These are phyloP conservation scores for Dromiciops gliroides DNA, from an alignment of 2,113 vertebrate genomes.

Conservation along the genomic window DNA sequence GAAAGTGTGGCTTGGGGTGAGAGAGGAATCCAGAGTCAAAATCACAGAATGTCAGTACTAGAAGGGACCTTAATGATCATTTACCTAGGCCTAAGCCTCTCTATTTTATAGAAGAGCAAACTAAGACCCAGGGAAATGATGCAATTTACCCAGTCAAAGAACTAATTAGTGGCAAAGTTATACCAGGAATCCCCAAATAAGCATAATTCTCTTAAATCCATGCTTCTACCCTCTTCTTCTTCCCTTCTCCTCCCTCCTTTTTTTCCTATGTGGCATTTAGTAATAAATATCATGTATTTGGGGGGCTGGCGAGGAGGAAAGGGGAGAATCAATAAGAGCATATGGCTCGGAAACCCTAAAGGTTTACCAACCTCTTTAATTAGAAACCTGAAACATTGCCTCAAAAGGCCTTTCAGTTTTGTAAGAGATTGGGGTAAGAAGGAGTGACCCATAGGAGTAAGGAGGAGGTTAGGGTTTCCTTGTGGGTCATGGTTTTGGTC, in stretches of 20 bases:
- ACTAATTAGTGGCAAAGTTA: constrained; percentile 45
- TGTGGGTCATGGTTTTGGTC: constrained; percentile 25
- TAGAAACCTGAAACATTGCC: constrained; percentile 62
- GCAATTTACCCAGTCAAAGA: background rate
- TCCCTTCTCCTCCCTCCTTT: background rate
- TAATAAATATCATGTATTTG: constrained; percentile 22
- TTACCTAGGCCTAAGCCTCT: background rate
- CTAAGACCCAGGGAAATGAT: background rate
- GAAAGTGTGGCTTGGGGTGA: background rate
- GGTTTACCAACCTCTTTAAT: constrained; percentile 74
- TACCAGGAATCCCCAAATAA: constrained; percentile 32
- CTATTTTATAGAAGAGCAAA: constrained; percentile 22
- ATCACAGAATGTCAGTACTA: background rate
- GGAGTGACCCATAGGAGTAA: constrained; percentile 69
- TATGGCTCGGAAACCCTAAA: constrained; percentile 56
- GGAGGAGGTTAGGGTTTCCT: constrained; percentile 52
- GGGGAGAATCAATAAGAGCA: constrained; percentile 62
- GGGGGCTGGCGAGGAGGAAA: background rate
- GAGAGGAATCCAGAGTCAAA: constrained; percentile 13
- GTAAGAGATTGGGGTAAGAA: constrained; percentile 62
- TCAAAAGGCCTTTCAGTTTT: constrained; percentile 72
- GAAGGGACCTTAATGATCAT: background rate
- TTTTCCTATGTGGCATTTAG: background rate
- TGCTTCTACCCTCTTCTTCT: constrained; percentile 36
- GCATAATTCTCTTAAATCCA: constrained; percentile 51